Evolutionary conservation across 2,797 vertebrate genomes (phyloP).

Genomic region (Merluccius polli): DNA sequence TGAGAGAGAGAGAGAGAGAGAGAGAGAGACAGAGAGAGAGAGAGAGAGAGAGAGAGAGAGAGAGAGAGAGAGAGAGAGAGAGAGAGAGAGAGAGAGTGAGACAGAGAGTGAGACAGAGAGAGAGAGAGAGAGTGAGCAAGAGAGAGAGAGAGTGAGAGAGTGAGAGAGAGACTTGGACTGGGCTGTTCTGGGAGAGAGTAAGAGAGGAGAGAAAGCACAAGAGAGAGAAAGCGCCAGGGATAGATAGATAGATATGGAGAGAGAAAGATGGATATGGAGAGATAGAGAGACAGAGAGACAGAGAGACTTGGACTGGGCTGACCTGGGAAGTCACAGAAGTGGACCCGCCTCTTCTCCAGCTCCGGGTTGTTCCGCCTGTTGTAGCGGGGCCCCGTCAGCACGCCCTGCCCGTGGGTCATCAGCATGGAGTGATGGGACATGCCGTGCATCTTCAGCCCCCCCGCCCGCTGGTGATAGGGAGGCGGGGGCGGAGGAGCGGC

Average conservation of each 20-base stretch:
- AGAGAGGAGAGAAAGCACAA: neutral
- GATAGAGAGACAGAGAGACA: neutral
- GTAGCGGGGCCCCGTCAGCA: slow-evolving; percentile 84
- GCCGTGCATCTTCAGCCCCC: slow-evolving; percentile 74
- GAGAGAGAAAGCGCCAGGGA: neutral
- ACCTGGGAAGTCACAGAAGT: slow-evolving; percentile 88
- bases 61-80: neutral
- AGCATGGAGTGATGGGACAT: slow-evolving; percentile 69
- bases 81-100: neutral
- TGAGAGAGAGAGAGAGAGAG: too few relatives aligned
- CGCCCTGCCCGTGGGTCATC: slow-evolving; percentile 78
- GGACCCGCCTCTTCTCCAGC: slow-evolving; percentile 89
- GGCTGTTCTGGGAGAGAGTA: neutral
- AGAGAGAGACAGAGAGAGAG: neutral
- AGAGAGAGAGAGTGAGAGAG: neutral
- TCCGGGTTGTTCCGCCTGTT: slow-evolving; percentile 90
- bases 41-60: neutral
- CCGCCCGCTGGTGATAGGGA: slow-evolving; percentile 67
- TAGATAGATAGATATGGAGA: neutral
- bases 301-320: neutral
- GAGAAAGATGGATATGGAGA: neutral
- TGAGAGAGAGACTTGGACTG: neutral
- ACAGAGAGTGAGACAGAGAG: neutral
- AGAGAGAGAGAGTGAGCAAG: neutral
- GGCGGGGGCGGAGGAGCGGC: neutral